Percentiles rank a stretch among this genome's conserved stretches.
These are phyloP conservation scores for Phoebastria nigripes DNA, from an alignment of 2,797 vertebrate species.

Conservation along the genomic window DNA sequence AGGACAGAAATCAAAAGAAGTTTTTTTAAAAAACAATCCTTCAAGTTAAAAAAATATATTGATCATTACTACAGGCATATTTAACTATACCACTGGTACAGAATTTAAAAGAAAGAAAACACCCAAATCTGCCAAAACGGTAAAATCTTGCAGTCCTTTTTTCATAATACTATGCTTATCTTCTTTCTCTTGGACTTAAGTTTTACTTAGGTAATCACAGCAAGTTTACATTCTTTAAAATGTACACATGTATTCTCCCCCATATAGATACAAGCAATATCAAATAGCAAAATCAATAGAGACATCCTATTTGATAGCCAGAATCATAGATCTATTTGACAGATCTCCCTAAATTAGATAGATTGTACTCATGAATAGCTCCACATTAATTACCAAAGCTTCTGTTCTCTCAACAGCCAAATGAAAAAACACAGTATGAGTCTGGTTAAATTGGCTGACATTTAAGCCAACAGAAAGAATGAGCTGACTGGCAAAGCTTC, in stretches of 20 bases:
- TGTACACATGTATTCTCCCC: not conserved
- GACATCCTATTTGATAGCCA: not conserved
- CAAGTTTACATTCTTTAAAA: not conserved
- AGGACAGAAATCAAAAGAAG: not conserved
- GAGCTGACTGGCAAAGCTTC: not conserved
- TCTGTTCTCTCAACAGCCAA: not conserved
- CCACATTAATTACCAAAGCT: not conserved
- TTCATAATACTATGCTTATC: not conserved
- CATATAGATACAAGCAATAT: not conserved
- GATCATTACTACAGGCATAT: not conserved
- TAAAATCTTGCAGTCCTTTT: not conserved
- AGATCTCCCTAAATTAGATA: not conserved
- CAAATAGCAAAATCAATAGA: not conserved
- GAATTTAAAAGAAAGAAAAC: not conserved
- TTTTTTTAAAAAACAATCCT: not conserved
- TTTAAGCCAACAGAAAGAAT: slow-evolving; percentile 18
- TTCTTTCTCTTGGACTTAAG: not conserved
- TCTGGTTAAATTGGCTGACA: slow-evolving; percentile 21
- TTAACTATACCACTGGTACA: not conserved
- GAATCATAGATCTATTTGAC: not conserved
- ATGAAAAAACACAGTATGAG: not conserved
- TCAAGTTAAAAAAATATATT: not conserved
- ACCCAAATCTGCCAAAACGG: not conserved
- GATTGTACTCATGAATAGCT: not conserved
- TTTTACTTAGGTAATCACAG: not conserved